Percentiles rank a stretch among this genome's conserved stretches.
Evolutionary conservation across 2,113 vertebrate species (phyloP).

Genomic region (Hydrolagus affinis): DNA sequence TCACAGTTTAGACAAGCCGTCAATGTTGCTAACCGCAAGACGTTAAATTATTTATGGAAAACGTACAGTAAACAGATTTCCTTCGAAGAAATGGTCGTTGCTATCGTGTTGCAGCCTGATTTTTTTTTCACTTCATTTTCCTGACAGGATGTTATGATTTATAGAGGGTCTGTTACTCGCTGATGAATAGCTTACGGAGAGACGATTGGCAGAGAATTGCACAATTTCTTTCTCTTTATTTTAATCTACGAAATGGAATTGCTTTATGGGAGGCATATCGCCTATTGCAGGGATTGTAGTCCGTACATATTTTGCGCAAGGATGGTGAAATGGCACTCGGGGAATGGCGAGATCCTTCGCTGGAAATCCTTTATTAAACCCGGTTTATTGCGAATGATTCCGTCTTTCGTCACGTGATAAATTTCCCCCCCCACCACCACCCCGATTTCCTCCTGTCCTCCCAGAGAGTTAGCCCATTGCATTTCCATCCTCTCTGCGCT

Average conservation of each 20-base stretch:
- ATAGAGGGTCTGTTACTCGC: neutral
- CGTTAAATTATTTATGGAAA: neutral
- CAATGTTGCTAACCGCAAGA: neutral
- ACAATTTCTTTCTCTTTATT: constrained; percentile 17
- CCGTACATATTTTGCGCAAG: too few relatives aligned
- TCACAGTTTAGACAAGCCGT: neutral
- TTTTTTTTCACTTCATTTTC: constrained; percentile 20
- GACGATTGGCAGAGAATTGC: neutral
- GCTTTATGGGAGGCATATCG: neutral
- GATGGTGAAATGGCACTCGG: too few relatives aligned
- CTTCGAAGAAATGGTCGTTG: neutral
- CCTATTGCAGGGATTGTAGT: neutral
- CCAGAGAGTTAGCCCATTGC: neutral
- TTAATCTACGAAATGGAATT: neutral
- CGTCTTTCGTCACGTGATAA: neutral
- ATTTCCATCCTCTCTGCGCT: neutral
- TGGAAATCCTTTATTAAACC: too few relatives aligned
- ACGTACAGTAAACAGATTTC: neutral
- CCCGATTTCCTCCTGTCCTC: neutral
- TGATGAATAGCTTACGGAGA: neutral
- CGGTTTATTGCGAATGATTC: neutral
- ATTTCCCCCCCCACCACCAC: neutral
- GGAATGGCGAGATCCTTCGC: too few relatives aligned
- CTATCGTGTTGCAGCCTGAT: constrained; percentile 3
- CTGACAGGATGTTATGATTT: constrained; percentile 24